Evolutionary conservation across 2,113 vertebrate genomes (phyloP), one percentile per base, ranked within the genome.

Genomic region (Synodontis membranacea): DNA sequence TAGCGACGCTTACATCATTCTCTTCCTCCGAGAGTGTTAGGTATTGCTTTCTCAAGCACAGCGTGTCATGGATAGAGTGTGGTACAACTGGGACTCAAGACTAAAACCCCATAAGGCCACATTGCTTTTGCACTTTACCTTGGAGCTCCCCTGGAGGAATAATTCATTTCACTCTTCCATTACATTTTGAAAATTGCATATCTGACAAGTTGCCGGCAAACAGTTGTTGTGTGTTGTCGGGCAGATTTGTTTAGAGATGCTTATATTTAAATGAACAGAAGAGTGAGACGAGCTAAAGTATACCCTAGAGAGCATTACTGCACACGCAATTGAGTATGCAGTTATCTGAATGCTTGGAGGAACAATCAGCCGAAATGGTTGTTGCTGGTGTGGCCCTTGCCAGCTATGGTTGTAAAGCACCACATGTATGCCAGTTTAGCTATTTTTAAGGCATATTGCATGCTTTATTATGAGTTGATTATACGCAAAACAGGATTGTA

Each of bases 201-300:
- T 84, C 42, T 52, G 52, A 5, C 21, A 25, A 17, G 21, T 46
- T 75, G 52, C 50, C 25, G 75, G 46, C 25, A 68, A 46, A 21
- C 46, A 48, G 42, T 62, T n/a, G 37, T 86, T 31, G 80, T 31
- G 80, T 31, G 52, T n/a, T 81, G 62, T 70, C 58, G 46, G 72
- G 28, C 2, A 56, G 84, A 86, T 58, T 70, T 70, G 78, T 80
- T 70, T n/a, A 68, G 39, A 86, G 60, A 79, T 64, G 70, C 39
- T 56, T 54, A 86, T 72, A 54, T 86, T 83, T 86, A 66, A 83
- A 39, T 50, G 50, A 60, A 80, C 44, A 42, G 52, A 58, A 70
- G 54, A 66, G 58, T 23, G 44, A 56, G 64, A 86, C 80, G 74
- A 89, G 79, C 68, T 80, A 87, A 86, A 74, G 66, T 82, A n/a